Evolutionary conservation across 2,113 vertebrate species (phyloP), one percentile per base, ranked within the genome.

Genomic region (Haplotaxodon microlepis): DNA sequence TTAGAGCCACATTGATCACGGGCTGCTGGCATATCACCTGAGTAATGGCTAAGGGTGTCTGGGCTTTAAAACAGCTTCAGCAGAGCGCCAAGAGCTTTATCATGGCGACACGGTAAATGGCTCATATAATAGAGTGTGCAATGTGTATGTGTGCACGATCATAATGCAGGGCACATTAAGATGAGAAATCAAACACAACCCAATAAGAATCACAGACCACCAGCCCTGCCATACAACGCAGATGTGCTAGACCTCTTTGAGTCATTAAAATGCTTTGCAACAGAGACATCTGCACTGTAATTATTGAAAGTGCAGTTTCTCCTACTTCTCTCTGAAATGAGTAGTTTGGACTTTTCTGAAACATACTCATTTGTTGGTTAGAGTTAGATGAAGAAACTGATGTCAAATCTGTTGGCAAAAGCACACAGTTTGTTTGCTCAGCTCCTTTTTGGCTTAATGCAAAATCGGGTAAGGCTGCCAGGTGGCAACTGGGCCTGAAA

Each of bases 1-100:
- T 92, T 93, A 94, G 93, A 90, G 92, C 92, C 92, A 90, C 94
- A 96, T 95, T 93, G 94, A 96, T 96, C 96, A 96, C 89, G 82
- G 83, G 84, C 79, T 27, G 51, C 89, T 95, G 94, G 92, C 93
- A 94, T 66, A 94, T 95, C 94, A 96, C 93, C 94, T 95, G 94
- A 96, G 95, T 96, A 96, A 97, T 96, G 94, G 92, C 92, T 86
- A 93, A 93, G 94, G 93, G 91, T 94, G 95, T 95, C 95, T 96
- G 90, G 93, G 92, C 84, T 92, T 88, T 94, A 95, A 96, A 95
- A 93, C 92, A 83, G 85, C 88, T 84, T 47, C 88, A 57, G 61
- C 78, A 76, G 56, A 91, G 92, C 38, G 88, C 92, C 91, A 94
- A 92, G 83, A 93, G 86, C 94, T 95, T 92, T 87, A 95, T 94